Conservation (phyloP, 2,888 invertebrate genomes). For the Stenchaetothrips biformis region DNA sequence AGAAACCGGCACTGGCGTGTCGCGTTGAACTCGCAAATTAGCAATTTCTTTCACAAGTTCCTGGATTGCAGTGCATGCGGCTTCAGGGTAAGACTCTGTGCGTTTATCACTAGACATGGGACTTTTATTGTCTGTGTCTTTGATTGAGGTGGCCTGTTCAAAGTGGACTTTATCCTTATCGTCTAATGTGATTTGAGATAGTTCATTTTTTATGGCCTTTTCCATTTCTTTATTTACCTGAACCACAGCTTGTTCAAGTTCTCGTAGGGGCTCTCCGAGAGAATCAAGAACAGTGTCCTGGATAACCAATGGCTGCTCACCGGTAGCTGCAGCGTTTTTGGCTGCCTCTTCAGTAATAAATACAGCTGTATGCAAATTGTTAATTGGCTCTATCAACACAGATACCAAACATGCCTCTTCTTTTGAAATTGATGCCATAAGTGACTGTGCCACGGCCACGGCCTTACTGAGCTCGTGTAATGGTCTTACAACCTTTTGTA, state of each 20-base stretch:
- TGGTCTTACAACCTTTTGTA: not conserved
- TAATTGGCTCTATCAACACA: conserved; percentile 34
- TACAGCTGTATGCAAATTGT: conserved; percentile 47
- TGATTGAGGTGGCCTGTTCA: too few species aligned
- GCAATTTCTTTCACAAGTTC: too few species aligned
- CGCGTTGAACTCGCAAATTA: too few species aligned
- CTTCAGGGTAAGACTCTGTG: too few species aligned
- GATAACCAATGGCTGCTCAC: conserved; percentile 31
- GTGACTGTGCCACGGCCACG: not conserved
- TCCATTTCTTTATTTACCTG: too few species aligned
- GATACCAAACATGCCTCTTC: not conserved
- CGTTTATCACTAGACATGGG: too few species aligned
- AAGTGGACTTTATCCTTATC: too few species aligned
- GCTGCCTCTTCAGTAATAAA: conserved; percentile 18
- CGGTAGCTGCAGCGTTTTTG: conserved; percentile 15
- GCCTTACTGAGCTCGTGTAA: not conserved
- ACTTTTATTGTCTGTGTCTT: too few species aligned
- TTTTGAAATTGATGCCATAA: not conserved
- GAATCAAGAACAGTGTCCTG: conserved; percentile 36
- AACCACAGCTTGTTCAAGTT: conserved; percentile 40
- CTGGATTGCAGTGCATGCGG: too few species aligned
- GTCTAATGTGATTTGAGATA: too few species aligned
- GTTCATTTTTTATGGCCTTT: too few species aligned
- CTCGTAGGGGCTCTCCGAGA: conserved; percentile 40
- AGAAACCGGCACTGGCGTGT: too few species aligned